Conservation (phyloP, 2,797 vertebrate species). For the Cebuella pygmaea region DNA sequence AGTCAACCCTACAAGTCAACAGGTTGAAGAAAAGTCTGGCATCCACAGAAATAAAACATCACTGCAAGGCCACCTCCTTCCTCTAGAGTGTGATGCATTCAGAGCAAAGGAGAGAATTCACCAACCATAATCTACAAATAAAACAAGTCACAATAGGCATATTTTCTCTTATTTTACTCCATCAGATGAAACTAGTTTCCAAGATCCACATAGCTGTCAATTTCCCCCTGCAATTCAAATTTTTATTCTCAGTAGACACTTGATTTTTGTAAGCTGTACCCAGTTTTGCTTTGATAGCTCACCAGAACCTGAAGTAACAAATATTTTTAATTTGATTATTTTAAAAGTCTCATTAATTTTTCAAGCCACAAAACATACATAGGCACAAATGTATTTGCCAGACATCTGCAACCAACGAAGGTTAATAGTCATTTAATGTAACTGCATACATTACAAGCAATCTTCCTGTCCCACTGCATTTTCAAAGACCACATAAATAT, state of each 20-base stretch:
- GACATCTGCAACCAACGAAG: background rate
- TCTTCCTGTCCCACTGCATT: slow-evolving; percentile 55
- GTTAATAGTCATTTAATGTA: slow-evolving; percentile 65
- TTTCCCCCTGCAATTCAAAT: background rate
- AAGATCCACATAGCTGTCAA: background rate
- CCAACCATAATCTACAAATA: background rate
- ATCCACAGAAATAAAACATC: background rate
- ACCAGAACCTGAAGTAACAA: slow-evolving; percentile 42
- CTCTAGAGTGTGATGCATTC: background rate
- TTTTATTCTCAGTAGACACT: background rate
- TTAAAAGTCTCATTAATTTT: slow-evolving; percentile 68
- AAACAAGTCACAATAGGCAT: background rate
- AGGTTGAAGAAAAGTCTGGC: background rate
- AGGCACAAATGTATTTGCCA: background rate
- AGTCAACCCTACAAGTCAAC: background rate
- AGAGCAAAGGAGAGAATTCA: background rate
- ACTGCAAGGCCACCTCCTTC: background rate
- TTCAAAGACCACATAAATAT: slow-evolving; percentile 67
- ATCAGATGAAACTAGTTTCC: background rate
- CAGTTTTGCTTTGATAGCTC: slow-evolving; percentile 40
- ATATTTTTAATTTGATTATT: slow-evolving; percentile 63
- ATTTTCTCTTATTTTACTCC: background rate
- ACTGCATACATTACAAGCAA: slow-evolving; percentile 56
- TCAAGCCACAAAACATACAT: slow-evolving; percentile 32
- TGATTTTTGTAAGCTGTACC: slow-evolving; percentile 50